These are phyloP conservation scores for Macropis europaea DNA, from an alignment of 2,888 invertebrate species.

Conservation along the genomic window DNA sequence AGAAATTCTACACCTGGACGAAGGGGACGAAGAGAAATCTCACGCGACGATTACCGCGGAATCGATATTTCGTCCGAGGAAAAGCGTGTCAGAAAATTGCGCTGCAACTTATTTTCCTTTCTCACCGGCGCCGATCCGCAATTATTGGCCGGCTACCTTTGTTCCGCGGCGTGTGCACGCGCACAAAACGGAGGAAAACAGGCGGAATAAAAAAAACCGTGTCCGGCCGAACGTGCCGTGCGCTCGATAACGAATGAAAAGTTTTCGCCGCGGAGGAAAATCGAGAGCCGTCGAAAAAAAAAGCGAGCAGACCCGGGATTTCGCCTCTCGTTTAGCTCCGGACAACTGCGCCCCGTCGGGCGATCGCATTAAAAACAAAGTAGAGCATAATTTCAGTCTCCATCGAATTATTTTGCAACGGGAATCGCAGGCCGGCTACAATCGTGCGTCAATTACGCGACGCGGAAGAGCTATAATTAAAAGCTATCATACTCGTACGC, in stretches of 20 bases:
- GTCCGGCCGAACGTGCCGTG: background rate
- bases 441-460: constrained; percentile 23
- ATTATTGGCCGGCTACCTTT: too few relatives aligned
- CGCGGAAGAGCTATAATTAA: constrained; percentile 23
- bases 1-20: too few relatives aligned
- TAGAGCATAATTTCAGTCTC: constrained; percentile 9
- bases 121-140: too few relatives aligned
- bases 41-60: too few relatives aligned
- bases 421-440: background rate
- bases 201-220: background rate
- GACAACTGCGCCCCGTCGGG: background rate
- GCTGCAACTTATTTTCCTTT: too few relatives aligned
- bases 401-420: background rate
- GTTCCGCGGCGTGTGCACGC: too few relatives aligned
- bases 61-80: too few relatives aligned
- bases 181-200: background rate
- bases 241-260: background rate
- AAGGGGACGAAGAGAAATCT: too few relatives aligned
- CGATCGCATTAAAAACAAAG: constrained; percentile 4
- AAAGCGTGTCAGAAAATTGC: too few relatives aligned
- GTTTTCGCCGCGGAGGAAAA: background rate
- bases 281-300: background rate
- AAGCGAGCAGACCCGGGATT: background rate
- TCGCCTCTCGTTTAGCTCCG: background rate
- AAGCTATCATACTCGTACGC: constrained; percentile 21